Percentiles rank a stretch among this genome's conserved stretches.
Conservation (phyloP, 2,113 vertebrate genomes). For the Ageneiosus marmoratus region DNA sequence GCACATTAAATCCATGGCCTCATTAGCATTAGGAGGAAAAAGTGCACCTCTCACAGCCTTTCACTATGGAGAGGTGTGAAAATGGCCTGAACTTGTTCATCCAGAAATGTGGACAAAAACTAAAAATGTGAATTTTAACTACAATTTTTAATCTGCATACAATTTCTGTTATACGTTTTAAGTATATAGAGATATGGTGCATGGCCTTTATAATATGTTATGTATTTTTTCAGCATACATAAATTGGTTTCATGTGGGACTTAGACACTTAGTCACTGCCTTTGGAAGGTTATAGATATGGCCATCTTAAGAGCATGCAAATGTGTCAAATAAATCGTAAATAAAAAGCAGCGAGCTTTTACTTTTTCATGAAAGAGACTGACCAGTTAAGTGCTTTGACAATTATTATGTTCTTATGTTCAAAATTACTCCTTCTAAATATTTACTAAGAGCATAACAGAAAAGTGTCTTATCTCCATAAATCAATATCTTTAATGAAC, state of each 20-base stretch:
- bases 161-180: constrained; percentile 53
- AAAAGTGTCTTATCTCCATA: background rate
- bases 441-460: background rate
- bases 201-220: background rate
- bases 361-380: background rate
- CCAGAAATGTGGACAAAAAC: constrained; percentile 22
- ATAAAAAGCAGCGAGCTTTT: background rate
- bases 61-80: constrained; percentile 32
- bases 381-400: background rate
- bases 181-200: constrained; percentile 18
- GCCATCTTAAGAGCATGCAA: constrained; percentile 24
- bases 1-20: constrained; percentile 37
- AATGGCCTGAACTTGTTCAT: constrained; percentile 52
- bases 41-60: constrained; percentile 48
- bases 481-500: background rate
- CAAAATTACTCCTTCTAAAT: background rate
- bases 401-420: background rate
- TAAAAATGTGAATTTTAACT: background rate
- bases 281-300: constrained; percentile 33
- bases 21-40: constrained; percentile 52
- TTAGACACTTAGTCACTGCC: constrained; percentile 22
- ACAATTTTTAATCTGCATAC: background rate
- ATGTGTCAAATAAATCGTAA: constrained; percentile 22
- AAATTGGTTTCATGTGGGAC: constrained; percentile 18
- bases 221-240: constrained; percentile 15